phyloP scores from a whole-genome alignment of 2,797 vertebrate genomes.

The Oryzias dopingdopingensis region DNA sequence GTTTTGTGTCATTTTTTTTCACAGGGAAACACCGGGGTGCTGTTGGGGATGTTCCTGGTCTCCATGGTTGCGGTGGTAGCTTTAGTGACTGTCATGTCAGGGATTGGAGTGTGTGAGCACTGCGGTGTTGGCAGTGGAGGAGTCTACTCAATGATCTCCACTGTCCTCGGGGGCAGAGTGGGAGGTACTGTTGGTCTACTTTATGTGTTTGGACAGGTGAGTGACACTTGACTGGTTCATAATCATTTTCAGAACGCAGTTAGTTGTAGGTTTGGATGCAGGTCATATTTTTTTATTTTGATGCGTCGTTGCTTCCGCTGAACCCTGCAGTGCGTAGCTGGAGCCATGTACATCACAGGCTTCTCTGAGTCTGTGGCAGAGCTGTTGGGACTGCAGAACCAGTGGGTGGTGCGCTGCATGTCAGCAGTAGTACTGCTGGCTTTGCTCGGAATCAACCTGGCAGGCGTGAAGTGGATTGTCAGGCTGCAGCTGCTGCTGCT shows the following conservation, averaged over 20 bases:
- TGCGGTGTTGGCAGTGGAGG: slow-evolving; percentile 87
- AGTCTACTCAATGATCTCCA: slow-evolving; percentile 96
- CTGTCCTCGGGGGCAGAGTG: slow-evolving; percentile 85
- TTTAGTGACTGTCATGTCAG: slow-evolving; percentile 90
- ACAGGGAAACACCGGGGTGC: slow-evolving; percentile 94
- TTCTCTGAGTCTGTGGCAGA: slow-evolving; percentile 93
- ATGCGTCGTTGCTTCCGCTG: neutral
- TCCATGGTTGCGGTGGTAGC: slow-evolving; percentile 90
- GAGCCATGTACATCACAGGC: slow-evolving; percentile 96
- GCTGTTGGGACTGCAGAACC: slow-evolving; percentile 82
- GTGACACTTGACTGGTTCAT: neutral
- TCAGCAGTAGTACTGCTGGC: slow-evolving; percentile 85
- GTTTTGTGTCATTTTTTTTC: neutral
- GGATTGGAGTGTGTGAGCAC: slow-evolving; percentile 87
- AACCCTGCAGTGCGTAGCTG: slow-evolving; percentile 88
- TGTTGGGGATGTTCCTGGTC: slow-evolving; percentile 89
- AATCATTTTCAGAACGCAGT: neutral
- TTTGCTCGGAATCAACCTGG: slow-evolving; percentile 93
- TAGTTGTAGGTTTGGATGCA: neutral
- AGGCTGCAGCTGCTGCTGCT: slow-evolving; percentile 92
- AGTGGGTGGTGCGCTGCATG: slow-evolving; percentile 88
- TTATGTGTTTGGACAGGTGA: slow-evolving; percentile 94
- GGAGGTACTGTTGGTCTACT: slow-evolving; percentile 93
- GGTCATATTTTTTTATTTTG: neutral
- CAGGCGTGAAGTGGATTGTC: slow-evolving; percentile 96